These are phyloP conservation scores for Solea solea DNA, from an alignment of 2,113 vertebrate genomes.

Conservation along the genomic window DNA sequence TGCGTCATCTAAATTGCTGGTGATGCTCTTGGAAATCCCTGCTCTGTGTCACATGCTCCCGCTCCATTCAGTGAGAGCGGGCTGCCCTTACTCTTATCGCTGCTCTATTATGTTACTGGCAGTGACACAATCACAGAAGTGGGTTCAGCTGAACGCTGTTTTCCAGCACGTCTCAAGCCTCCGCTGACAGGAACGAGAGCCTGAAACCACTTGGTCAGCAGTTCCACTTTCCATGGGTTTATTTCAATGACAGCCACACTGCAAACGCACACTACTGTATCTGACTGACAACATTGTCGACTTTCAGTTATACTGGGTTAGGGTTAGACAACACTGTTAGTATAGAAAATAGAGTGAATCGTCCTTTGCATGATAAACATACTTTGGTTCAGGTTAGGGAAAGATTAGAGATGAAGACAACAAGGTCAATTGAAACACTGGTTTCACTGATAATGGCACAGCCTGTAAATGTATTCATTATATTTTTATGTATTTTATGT, in stretches of 20 bases:
- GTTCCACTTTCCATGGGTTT: conserved; percentile 16
- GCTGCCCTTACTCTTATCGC: conserved; percentile 47
- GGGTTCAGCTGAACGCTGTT: conserved; percentile 34
- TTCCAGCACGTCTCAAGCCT: conserved; percentile 40
- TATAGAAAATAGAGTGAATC: too few relatives aligned
- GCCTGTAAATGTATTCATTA: too few relatives aligned
- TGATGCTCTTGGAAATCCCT: conserved; percentile 53
- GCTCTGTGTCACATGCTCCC: conserved; percentile 31
- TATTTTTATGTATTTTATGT: too few relatives aligned
- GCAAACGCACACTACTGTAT: neutral
- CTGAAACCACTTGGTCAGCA: conserved; percentile 20
- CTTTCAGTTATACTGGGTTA: too few relatives aligned
- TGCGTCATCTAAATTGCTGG: conserved; percentile 24
- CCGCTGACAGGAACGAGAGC: conserved; percentile 37
- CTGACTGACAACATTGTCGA: too few relatives aligned
- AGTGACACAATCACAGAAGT: conserved; percentile 44
- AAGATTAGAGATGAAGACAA: too few relatives aligned
- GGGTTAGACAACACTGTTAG: too few relatives aligned
- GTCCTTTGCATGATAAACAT: too few relatives aligned
- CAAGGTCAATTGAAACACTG: too few relatives aligned
- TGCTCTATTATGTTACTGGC: conserved; percentile 57
- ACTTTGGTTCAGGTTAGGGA: too few relatives aligned
- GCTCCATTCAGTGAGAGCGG: conserved; percentile 13
- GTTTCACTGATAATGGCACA: too few relatives aligned
- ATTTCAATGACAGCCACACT: neutral